These are phyloP conservation scores for Sylvia atricapilla DNA, from an alignment of 2,113 vertebrate species.

Conservation along the genomic window DNA sequence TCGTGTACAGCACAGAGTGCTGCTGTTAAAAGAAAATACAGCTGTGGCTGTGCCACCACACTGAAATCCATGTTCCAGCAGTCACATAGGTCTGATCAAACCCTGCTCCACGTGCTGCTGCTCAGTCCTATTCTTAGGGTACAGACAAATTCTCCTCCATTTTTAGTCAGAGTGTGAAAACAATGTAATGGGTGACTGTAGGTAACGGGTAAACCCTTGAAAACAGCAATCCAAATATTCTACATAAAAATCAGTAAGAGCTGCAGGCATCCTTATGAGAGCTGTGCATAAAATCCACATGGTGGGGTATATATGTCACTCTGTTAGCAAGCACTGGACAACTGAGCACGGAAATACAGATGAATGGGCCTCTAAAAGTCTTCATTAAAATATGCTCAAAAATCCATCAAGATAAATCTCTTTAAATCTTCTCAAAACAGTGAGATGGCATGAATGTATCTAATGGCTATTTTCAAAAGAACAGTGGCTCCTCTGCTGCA, in stretches of 20 bases:
- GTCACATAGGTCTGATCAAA: not conserved
- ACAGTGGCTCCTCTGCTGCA: not conserved
- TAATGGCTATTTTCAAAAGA: not conserved
- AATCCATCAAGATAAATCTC: not conserved
- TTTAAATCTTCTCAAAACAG: not conserved
- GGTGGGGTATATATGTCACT: not conserved
- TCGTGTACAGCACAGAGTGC: not conserved
- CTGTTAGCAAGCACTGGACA: not conserved
- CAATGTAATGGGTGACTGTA: accelerated
- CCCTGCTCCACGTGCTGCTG: not conserved
- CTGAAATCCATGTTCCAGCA: not conserved
- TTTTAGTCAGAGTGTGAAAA: not conserved
- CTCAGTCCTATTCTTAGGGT: not conserved
- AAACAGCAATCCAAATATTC: not conserved
- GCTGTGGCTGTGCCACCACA: not conserved
- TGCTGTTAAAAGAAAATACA: not conserved
- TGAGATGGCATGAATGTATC: not conserved
- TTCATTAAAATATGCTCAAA: not conserved
- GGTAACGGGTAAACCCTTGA: not conserved
- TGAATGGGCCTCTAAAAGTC: not conserved
- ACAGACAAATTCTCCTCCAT: not conserved
- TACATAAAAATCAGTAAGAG: not conserved
- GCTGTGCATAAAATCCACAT: not conserved
- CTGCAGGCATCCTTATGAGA: not conserved
- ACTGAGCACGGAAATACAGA: not conserved